Evolutionary conservation across 2,888 invertebrate genomes (phyloP), one percentile per base, ranked within the genome.

Genomic region (Cantharis rustica): DNA sequence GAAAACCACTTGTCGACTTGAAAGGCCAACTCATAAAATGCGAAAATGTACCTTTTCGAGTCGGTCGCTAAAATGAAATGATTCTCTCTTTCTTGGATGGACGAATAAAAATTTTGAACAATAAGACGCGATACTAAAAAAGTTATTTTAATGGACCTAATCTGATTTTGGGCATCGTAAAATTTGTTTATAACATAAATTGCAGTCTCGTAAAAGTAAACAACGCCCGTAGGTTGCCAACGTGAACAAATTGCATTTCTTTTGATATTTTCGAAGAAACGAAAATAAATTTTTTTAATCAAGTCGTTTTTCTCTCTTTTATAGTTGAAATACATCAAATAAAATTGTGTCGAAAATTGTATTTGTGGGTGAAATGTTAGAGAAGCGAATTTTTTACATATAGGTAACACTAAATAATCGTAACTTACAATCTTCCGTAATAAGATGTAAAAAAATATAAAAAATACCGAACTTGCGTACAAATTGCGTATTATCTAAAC

Each of bases 141-240:
- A 64, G 70, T 74, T 74, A 74, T 74, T 47, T 69, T 74, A 74
- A 70, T 74, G 63, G 31, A 5, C 15, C 31, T 74, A 74, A 74
- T 74, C 74, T 74, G 70, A 74, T 70, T 69, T 74, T 63, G 31
- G 70, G 74, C 31, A 31, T 70, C 74, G 63, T 74, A 73, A 73
- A 73, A 73, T 69, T 74, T 74, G 13, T 74, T 74, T 74, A 69
- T 74, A 74, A 70, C 69, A 23, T 17, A 31, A 68, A 68, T 61
- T 61, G 31, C 31, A 69, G 31, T 68, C 31, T 70, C 70, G 61
- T 74, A 74, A 74, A 73, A 74, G 64, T 64, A 61, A 70, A 64
- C 62, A 73, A 20, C 47, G 23, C 70, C 69, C 74, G 27, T 62
- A 23, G 68, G 61, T 73, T 73, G 15, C 63, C 9, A 62, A 61